These are phyloP conservation scores for Anagrus nilaparvatae DNA, from an alignment of 1,140 invertebrate species.

Conservation along the genomic window DNA sequence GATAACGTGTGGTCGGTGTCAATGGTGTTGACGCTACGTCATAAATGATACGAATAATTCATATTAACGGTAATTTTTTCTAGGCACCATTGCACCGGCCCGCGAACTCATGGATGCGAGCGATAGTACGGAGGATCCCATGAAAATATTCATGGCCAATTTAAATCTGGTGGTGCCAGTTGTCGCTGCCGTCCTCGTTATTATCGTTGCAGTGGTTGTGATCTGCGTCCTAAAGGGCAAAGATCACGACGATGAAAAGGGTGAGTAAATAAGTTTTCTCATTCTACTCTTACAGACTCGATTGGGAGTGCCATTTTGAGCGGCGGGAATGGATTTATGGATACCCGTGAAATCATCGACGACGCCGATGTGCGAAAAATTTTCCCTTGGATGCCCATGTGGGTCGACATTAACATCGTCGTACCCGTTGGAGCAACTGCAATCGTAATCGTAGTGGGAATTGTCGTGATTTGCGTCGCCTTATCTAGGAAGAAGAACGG, in stretches of 20 bases:
- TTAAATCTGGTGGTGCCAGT: conserved; percentile 91
- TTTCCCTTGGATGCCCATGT: conserved; percentile 73
- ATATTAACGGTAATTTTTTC: conserved; percentile 46
- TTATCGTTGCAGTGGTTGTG: conserved; percentile 84
- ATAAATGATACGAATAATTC: no score
- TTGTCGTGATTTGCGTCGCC: conserved; percentile 80
- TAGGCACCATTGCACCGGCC: conserved; percentile 88
- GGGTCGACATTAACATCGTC: conserved; percentile 77
- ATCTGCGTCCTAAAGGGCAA: conserved; percentile 79
- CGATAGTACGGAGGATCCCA: conserved; percentile 58
- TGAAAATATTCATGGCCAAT: conserved; percentile 75
- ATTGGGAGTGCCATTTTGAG: conserved; percentile 64
- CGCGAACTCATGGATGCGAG: conserved; percentile 64
- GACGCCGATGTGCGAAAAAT: conserved; percentile 45
- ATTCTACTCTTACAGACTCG: conserved; percentile 50
- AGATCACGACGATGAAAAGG: conserved; percentile 67
- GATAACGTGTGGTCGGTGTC: conserved; percentile 33
- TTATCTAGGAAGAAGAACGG: conserved; percentile 63
- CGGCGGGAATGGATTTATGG: conserved; percentile 14
- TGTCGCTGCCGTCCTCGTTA: conserved; percentile 78
- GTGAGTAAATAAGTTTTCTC: conserved; percentile 40
- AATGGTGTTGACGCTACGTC: no score
- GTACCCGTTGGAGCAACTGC: conserved; percentile 75
- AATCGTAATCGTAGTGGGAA: conserved; percentile 77
- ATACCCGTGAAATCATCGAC: conserved; percentile 40